These are phyloP conservation scores for Python bivittatus DNA, from an alignment of 2,113 vertebrate species.

Conservation along the genomic window DNA sequence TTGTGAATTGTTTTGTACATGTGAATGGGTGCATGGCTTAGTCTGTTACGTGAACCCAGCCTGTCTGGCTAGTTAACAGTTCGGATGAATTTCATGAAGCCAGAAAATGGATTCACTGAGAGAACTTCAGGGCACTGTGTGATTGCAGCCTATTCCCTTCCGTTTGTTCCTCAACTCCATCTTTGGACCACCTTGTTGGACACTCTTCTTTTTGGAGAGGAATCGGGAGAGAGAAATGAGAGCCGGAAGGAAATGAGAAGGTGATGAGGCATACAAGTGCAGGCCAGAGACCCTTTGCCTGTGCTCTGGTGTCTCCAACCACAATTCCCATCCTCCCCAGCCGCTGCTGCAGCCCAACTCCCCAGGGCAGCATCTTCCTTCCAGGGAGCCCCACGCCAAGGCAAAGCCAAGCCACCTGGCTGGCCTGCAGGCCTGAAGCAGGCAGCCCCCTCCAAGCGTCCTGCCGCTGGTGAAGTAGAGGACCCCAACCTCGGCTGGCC, in stretches of 20 bases:
- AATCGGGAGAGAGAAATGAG: not conserved
- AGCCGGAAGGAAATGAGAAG: not conserved
- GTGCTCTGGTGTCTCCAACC: not conserved
- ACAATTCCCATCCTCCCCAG: not conserved
- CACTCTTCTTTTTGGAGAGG: not conserved
- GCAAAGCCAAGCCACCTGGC: not conserved
- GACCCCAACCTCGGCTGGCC: not conserved
- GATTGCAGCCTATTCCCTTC: not conserved
- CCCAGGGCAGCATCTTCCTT: not conserved
- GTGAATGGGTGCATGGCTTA: not conserved
- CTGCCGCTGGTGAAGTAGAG: not conserved
- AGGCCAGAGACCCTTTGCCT: not conserved
- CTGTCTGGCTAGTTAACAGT: not conserved
- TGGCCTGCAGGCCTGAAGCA: too few relatives aligned
- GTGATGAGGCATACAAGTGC: accelerated
- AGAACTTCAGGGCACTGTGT: not conserved
- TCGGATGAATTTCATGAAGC: not conserved
- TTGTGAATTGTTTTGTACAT: not conserved
- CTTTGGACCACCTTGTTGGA: not conserved
- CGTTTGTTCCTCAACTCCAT: too few relatives aligned
- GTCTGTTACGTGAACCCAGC: not conserved
- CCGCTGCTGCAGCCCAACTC: not conserved
- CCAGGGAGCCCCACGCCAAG: not conserved
- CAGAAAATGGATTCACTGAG: not conserved
- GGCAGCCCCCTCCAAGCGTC: not conserved